Evolutionary conservation across 2,113 vertebrate genomes (phyloP).

Genomic region (Odocoileus virginianus): DNA sequence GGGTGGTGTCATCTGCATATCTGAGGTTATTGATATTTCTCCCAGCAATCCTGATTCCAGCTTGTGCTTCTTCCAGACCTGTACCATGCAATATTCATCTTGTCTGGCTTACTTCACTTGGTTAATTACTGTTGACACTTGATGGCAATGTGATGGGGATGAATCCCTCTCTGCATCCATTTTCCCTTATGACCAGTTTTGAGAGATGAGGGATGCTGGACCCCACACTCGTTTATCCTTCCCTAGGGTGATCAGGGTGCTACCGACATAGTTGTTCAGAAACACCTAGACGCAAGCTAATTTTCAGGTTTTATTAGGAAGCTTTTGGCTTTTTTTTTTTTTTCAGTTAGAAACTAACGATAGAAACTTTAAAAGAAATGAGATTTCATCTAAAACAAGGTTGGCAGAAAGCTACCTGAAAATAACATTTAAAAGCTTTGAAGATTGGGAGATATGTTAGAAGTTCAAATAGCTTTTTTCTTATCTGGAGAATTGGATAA

Average conservation of each 20-base stretch:
- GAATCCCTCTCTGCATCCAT: neutral
- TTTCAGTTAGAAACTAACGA: neutral
- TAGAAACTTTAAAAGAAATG: conserved; percentile 43
- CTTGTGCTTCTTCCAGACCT: too few relatives aligned
- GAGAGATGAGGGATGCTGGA: neutral
- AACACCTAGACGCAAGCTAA: neutral
- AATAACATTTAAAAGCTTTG: conserved; percentile 49
- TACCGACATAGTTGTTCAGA: neutral
- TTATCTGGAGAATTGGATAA: conserved; percentile 40
- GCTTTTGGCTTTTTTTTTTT: neutral
- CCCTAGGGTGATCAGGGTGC: fast-evolving
- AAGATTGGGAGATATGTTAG: conserved; percentile 33
- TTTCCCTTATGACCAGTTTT: neutral
- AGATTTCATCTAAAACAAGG: conserved; percentile 22
- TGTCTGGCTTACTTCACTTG: neutral
- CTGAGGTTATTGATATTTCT: too few relatives aligned
- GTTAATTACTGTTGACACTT: neutral
- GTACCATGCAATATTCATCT: neutral
- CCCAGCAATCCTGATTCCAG: too few relatives aligned
- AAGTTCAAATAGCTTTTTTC: conserved; percentile 40
- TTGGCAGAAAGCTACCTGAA: neutral
- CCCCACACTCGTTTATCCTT: neutral
- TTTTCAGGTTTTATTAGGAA: neutral
- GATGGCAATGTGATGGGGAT: neutral
- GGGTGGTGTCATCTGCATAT: too few relatives aligned